Base-by-base conservation (phyloP, 1,140 invertebrate species). In the Scaptomyza hsui region DNA sequence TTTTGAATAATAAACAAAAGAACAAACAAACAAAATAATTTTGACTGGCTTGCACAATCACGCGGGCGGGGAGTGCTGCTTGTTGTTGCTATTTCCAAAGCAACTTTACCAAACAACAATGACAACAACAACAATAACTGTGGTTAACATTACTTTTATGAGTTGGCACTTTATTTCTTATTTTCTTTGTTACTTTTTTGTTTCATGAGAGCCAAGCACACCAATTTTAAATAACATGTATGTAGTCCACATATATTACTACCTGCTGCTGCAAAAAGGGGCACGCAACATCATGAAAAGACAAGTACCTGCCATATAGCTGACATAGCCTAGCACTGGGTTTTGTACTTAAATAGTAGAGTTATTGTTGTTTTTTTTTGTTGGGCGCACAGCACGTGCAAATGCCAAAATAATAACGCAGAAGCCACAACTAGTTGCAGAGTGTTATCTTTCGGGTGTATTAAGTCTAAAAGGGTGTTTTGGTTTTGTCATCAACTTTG, bases 141-240 rank as follows among this genome's bases (percentile, higher is more conserved):
- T 42, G 78, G 73, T 63, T 69, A 83, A 70, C 64, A 72, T 81
- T 83, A 71, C 74, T 78, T 69, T 55, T 63, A 83, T 83, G 78
- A 81, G 79, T 78, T 72, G 75, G 79, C 78, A 82, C 65, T 83
- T 82, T 79, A 41, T 62, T 56, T 53, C 41, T 35, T 51, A 37
- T 72, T 45, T 55, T 24, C 42, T 19, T 41, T 26, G 26, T 48
- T 47, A 18, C 19, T 35, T 41, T 53, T 48, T 52, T 75, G 47
- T 79, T 72, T 65, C 78, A 81, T 81, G 78, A 59, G 69, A 82
- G 78, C 74, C 51, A 41, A 62, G 74, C 75, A 56, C 53, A 61
- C 69, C 60, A 72, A 41, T 63, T 57, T 26, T 19, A 69, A 82
- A 81, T 57, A 45, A 59, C 26, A 65, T 29, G 29, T 26, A 41